Base-by-base conservation (phyloP, 2,113 vertebrate species). In the Poecilia latipinna region DNA sequence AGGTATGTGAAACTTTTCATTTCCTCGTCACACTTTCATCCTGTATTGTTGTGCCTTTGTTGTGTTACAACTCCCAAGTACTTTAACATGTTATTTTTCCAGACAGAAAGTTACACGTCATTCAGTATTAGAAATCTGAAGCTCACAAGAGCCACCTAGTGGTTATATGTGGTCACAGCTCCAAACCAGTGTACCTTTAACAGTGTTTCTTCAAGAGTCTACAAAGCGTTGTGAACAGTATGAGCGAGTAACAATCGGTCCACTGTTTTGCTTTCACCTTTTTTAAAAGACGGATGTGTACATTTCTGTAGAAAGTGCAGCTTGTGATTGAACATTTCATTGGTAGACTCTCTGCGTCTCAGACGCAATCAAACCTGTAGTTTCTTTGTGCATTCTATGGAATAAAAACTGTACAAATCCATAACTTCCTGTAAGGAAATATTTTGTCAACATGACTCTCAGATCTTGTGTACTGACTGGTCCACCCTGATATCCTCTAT, bases 281-380 rank as follows among this genome's bases (percentile, higher is more conserved):
- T 71, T 86, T 70, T 79, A 77, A 72, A 57, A 82, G 1, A 57
- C 44, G 29, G 44, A 66, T 26, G 67, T 84, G 35, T 82, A 57
- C 70, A 33, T 74, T 24, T 85, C 87, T 72, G 84, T 61, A 76
- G 26, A 91, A 92, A 92, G 90, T 93, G 91, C 91, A 87, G 70
- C 57, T 83, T 82, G 90, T 88, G 83, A 82, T 80, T 76, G 78
- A 83, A 82, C 44, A 75, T 85, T 84, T 83, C 29, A 86, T 77
- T 65, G 83, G 82, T 79, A 82, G 87, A 87, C 79, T 37, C 35
- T 11, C 35, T 75, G 75, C 61, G 65, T 80, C 72, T 76, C 61
- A 66, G 66, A 66, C 51, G 33, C 51, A 1, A 61, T 54, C 37
- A 7, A 74, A 69, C 68, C 74, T 79, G 77, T 33, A 31, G 66